Base-by-base conservation (phyloP, 1,140 invertebrate species). In the Pseudomyrmex dendroicus region DNA sequence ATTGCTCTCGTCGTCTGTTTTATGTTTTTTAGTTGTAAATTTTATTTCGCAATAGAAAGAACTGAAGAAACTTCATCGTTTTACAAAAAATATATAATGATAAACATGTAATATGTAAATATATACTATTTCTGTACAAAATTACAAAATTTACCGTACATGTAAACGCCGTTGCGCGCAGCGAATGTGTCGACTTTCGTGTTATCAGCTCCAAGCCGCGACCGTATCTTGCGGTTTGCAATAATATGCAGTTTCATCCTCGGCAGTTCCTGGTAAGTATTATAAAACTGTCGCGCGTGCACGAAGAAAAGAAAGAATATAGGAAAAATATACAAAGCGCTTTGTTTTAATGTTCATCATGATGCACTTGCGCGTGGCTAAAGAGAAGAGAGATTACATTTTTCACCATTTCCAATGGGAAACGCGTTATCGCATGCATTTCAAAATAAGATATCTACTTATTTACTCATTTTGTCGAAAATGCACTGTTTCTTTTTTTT, bases 151-250 rank as follows among this genome's bases (percentile, higher is more conserved):
- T 17, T 77, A 35, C 5, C 5, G 35, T 35, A 35, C 35, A 35
- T 0, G 35, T 35, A 4, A 35, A 35, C 35, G 35, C 35, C 35
- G 35, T 77, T 20, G 13, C 17, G 67, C 44, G 7, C 0, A 66
- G 25, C n/a, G 35, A 68, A 15, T 4, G 17, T 46, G 25, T 68
- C 54, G 35, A 56, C 35, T 56, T 54, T 22, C 13, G 35, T 68
- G 67, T 77, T 77, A 77, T 77, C 63, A 77, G 13, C 35, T 77
- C 13, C 17, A 20, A 10, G 48, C 9, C 35, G 52, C 25, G n/a
- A 68, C 17, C 50, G 25, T 86, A 87, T 87, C 73, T 84, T 73
- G 85, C 20, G 85, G 82, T 86, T 87, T 74, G 68, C 52, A 64
- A 5, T 61, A 70, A 82, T 73, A 78, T 86, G 68, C 56, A 85